Percentiles rank a stretch among this genome's conserved stretches.
phyloP scores from a whole-genome alignment of 2,797 vertebrate genomes.

The Sternarchorhynchus goeldii region DNA sequence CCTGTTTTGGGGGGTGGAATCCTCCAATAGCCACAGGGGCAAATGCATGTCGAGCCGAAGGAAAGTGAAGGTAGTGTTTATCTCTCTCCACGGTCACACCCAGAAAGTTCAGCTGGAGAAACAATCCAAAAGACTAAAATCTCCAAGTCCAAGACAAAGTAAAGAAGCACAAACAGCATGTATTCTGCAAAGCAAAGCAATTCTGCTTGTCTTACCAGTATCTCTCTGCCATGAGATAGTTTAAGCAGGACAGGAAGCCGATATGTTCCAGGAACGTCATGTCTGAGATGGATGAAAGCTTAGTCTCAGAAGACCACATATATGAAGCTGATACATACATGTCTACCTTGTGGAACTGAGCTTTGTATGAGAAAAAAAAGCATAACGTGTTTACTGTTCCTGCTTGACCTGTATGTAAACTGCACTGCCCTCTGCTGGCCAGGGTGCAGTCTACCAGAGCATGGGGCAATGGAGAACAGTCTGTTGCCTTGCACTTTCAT shows the following conservation, averaged over 20 bases:
- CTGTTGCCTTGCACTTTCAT: slow-evolving; percentile 85
- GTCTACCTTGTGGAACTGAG: background rate
- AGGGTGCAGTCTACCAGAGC: slow-evolving; percentile 80
- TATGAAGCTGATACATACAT: background rate
- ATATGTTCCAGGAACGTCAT: slow-evolving; percentile 79
- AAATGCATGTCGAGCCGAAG: slow-evolving; percentile 80
- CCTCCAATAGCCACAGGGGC: slow-evolving; percentile 77
- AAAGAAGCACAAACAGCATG: background rate
- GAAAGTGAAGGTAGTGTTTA: slow-evolving; percentile 80
- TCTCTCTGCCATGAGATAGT: slow-evolving; percentile 86
- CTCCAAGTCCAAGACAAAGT: background rate
- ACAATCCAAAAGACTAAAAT: slow-evolving; percentile 7
- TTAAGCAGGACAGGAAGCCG: slow-evolving; percentile 88
- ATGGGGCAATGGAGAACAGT: slow-evolving; percentile 83
- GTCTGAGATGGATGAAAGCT: slow-evolving; percentile 70
- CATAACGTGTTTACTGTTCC: background rate
- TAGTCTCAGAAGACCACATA: background rate
- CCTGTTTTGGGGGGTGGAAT: slow-evolving; percentile 83
- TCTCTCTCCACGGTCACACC: slow-evolving; percentile 79
- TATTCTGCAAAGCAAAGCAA: background rate
- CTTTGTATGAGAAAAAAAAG: background rate
- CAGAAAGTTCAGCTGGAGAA: slow-evolving; percentile 83
- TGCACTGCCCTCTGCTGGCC: slow-evolving; percentile 81
- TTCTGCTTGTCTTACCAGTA: slow-evolving; percentile 80
- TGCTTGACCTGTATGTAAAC: slow-evolving; percentile 84